Conservation (phyloP, 1,140 invertebrate species). For the Bombus turneri region DNA sequence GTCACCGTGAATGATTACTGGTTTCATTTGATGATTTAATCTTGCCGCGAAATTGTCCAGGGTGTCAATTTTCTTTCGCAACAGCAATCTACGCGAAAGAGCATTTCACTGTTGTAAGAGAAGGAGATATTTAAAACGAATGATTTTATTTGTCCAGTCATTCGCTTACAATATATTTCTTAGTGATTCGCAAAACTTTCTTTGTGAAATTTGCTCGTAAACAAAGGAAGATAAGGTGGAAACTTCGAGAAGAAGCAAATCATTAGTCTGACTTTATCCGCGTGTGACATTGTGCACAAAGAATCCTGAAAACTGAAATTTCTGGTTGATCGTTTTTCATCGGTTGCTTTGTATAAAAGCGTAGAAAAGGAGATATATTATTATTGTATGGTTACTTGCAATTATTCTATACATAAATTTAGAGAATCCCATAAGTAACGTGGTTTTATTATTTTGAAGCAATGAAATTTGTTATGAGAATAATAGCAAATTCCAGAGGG, state of each 20-base stretch:
- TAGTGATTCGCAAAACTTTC: background rate
- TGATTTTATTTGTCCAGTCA: conserved; percentile 1
- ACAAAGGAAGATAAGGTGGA: background rate
- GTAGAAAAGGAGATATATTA: background rate
- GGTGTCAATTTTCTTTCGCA: conserved; percentile 10
- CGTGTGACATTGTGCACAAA: background rate
- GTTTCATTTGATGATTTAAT: conserved; percentile 32
- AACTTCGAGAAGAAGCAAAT: background rate
- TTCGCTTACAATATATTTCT: conserved; percentile 31
- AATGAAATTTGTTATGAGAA: too few relatives aligned
- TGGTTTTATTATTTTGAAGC: too few relatives aligned
- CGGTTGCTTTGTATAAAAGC: background rate
- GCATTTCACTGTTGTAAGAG: background rate
- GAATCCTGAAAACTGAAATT: background rate
- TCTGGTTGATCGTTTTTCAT: background rate
- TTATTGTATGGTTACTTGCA: background rate
- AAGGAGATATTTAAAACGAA: background rate
- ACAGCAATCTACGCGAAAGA: background rate
- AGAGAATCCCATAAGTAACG: too few relatives aligned
- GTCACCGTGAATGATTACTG: conserved; percentile 47
- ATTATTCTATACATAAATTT: too few relatives aligned
- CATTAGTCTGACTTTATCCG: background rate
- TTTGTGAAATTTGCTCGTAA: background rate
- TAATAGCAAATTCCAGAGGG: too few relatives aligned
- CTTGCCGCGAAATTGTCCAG: background rate